A percentile compares a stretch with the other conserved stretches of the same genome.
These are phyloP conservation scores for Chrysotoxum bicinctum DNA, from an alignment of 2,888 invertebrate species.

Conservation along the genomic window DNA sequence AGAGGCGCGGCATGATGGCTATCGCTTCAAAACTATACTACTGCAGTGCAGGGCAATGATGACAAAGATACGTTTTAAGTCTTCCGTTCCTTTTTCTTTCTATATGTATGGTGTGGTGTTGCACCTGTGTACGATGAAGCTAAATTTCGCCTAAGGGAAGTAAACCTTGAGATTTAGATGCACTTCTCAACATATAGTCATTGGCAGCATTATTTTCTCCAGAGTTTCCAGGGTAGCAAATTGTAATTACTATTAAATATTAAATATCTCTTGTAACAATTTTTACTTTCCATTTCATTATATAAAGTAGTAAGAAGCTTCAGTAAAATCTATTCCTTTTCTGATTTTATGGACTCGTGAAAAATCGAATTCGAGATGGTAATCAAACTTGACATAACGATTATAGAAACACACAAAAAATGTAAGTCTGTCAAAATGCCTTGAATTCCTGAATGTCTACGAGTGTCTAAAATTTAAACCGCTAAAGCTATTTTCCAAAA, in stretches of 20 bases:
- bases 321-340: too few species aligned
- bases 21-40: slow-evolving; percentile 19
- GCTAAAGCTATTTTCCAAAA: too few species aligned
- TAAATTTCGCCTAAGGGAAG: slow-evolving; percentile 30
- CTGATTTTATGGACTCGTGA: too few species aligned
- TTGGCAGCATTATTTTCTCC: slow-evolving; percentile 26
- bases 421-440: too few species aligned
- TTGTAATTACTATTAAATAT: background rate
- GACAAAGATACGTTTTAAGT: slow-evolving; percentile 39
- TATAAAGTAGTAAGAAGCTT: too few species aligned
- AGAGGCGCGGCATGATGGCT: slow-evolving; percentile 25
- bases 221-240: background rate
- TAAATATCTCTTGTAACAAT: too few species aligned
- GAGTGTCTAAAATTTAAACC: too few species aligned
- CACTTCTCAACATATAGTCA: slow-evolving; percentile 6
- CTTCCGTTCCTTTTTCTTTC: slow-evolving; percentile 43
- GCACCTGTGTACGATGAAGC: slow-evolving; percentile 51
- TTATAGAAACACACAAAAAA: too few species aligned
- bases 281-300: too few species aligned
- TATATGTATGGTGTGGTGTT: slow-evolving; percentile 7
- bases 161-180: slow-evolving; percentile 31
- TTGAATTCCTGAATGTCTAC: too few species aligned
- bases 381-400: too few species aligned
- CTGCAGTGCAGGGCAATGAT: slow-evolving; percentile 16
- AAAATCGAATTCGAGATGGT: too few species aligned